Conservation (phyloP, 2,113 vertebrate genomes). For the Phodopus roborovskii region DNA sequence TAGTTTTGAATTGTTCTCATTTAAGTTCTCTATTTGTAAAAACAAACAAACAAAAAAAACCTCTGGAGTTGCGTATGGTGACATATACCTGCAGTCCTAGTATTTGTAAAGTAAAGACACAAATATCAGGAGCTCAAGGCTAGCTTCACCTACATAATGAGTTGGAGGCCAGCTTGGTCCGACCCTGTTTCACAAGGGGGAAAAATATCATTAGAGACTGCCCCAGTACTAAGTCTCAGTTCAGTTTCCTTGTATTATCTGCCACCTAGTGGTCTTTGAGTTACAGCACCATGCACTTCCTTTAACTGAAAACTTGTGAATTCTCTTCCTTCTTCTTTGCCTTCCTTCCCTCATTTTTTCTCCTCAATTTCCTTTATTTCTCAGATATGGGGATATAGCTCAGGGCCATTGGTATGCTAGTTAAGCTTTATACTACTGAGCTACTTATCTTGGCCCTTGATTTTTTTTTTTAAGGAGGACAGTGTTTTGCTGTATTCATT, state of each 20-base stretch:
- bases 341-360: neutral
- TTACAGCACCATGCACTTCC: neutral
- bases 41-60: neutral
- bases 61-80: neutral
- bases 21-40: neutral
- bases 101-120: neutral
- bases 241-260: neutral
- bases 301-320: conserved; percentile 22
- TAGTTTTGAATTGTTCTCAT: conserved; percentile 47
- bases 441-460: neutral
- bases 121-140: neutral
- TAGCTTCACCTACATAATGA: neutral
- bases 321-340: neutral
- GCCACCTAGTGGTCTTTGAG: conserved; percentile 65
- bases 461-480: neutral
- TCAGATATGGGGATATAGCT: neutral
- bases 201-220: neutral
- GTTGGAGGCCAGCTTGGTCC: neutral
- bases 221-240: neutral
- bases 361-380: neutral
- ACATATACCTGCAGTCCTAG: neutral
- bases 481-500: neutral
- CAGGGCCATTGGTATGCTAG: neutral
- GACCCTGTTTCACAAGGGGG: neutral
- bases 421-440: neutral